Conservation (phyloP, 23 tunicate genomes). For the Oikopleura vanhoeffeni region DNA sequence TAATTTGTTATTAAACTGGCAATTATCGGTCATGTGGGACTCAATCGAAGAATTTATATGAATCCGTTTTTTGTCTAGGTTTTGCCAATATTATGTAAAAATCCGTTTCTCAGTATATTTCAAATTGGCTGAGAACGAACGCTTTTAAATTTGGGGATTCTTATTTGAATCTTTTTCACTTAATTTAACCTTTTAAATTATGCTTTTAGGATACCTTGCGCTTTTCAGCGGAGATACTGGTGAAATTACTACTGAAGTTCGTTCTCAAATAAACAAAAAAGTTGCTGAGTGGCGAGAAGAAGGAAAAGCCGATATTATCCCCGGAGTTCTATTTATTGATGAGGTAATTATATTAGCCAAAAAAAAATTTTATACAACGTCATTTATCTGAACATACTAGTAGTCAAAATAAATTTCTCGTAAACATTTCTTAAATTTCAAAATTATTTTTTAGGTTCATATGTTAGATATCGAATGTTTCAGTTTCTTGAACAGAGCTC, state of each 20-base stretch:
- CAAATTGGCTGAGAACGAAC: too few species aligned
- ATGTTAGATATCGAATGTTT: conserved; percentile 97
- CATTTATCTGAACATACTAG: too few species aligned
- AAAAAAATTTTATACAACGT: too few species aligned
- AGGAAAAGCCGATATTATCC: conserved; percentile 93
- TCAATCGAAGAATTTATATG: too few species aligned
- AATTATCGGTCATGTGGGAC: too few species aligned
- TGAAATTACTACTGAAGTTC: conserved; percentile 63
- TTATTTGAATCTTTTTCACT: not conserved
- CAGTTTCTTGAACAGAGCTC: conserved; percentile 53
- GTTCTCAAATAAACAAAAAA: conserved; percentile 80
- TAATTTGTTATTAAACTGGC: too few species aligned
- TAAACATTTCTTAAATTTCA: not conserved
- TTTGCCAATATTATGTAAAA: too few species aligned
- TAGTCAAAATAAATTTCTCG: not conserved
- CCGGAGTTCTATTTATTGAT: conserved; percentile 84
- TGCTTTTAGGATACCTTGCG: not conserved
- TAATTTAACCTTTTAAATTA: not conserved
- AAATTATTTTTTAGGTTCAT: conserved; percentile 25
- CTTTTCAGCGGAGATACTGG: conserved; percentile 37
- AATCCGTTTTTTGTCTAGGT: too few species aligned
- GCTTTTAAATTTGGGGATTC: conserved; percentile 6
- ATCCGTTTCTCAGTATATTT: conserved; percentile 61
- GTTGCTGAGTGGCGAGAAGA: conserved; percentile 97
- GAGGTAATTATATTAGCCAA: too few species aligned